A percentile compares a stretch with the other conserved stretches of the same genome.
Evolutionary conservation across 2,113 vertebrate species (phyloP).

Genomic region (Benitochromis conjunctus): DNA sequence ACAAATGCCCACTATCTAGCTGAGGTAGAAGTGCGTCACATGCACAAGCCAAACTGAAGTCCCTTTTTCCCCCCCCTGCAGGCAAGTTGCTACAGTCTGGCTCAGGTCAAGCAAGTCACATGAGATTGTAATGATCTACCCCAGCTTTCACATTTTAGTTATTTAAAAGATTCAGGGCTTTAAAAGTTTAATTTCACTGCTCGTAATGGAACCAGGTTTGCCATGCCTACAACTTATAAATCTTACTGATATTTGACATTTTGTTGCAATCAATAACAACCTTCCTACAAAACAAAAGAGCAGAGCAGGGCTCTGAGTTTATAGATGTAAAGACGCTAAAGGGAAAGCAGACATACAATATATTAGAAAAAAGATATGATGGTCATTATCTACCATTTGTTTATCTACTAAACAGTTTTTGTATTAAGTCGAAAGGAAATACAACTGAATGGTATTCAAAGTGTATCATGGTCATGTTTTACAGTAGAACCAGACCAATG

Average conservation of each 20-base stretch:
- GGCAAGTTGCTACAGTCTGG: neutral
- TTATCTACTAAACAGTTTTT: neutral
- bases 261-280: neutral
- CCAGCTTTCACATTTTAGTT: neutral
- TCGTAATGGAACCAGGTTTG: neutral
- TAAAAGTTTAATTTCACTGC: neutral
- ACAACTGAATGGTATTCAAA: neutral
- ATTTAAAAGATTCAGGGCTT: neutral
- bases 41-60: neutral
- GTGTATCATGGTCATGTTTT: neutral
- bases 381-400: neutral
- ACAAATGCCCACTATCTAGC: conserved; percentile 14
- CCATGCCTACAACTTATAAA: neutral
- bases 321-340: neutral
- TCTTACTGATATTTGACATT: neutral
- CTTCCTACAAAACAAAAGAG: neutral
- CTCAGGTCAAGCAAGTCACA: neutral
- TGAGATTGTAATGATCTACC: neutral
- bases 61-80: accelerated
- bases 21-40: neutral
- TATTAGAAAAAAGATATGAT: neutral
- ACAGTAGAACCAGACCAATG: neutral
- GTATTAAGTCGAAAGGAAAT: neutral
- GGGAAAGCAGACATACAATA: neutral
- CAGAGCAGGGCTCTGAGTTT: neutral